Percentiles rank a stretch among this genome's conserved stretches.
Evolutionary conservation across 2,113 vertebrate genomes (phyloP).

Genomic region (Indri indri): DNA sequence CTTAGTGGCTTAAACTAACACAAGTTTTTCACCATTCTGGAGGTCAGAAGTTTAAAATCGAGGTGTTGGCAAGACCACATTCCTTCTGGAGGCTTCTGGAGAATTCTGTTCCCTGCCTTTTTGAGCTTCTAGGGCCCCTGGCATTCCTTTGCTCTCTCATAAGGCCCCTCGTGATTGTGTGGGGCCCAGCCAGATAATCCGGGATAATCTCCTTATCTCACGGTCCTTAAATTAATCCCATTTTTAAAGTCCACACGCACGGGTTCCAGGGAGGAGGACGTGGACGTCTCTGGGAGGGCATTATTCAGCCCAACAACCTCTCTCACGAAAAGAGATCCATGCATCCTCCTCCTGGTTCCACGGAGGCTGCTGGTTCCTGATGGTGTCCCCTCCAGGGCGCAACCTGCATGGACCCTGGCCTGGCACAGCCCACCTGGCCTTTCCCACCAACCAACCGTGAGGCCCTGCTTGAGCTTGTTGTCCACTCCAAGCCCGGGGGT

Average conservation of each 20-base stretch:
- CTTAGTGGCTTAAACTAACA: background rate
- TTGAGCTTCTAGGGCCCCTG: background rate
- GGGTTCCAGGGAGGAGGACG: background rate
- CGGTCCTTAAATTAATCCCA: background rate
- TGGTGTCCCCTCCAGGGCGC: background rate
- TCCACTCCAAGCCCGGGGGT: background rate
- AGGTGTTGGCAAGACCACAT: background rate
- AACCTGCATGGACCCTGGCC: background rate
- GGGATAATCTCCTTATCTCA: background rate
- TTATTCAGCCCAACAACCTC: background rate
- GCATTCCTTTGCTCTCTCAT: background rate
- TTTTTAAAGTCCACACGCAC: background rate
- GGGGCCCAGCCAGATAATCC: background rate
- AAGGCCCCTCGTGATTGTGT: background rate
- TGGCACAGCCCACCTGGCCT: background rate
- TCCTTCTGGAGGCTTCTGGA: background rate
- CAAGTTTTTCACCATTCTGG: background rate
- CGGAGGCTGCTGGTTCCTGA: background rate
- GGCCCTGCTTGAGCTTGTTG: background rate
- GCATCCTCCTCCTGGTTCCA: accelerated
- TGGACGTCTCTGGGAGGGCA: background rate
- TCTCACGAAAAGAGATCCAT: background rate
- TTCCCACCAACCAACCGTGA: background rate
- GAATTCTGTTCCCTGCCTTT: background rate
- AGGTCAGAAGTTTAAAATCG: constrained; percentile 11